Evolutionary conservation across 2,797 vertebrate genomes (phyloP).

Genomic region (Hypotaenidia philippensis): DNA sequence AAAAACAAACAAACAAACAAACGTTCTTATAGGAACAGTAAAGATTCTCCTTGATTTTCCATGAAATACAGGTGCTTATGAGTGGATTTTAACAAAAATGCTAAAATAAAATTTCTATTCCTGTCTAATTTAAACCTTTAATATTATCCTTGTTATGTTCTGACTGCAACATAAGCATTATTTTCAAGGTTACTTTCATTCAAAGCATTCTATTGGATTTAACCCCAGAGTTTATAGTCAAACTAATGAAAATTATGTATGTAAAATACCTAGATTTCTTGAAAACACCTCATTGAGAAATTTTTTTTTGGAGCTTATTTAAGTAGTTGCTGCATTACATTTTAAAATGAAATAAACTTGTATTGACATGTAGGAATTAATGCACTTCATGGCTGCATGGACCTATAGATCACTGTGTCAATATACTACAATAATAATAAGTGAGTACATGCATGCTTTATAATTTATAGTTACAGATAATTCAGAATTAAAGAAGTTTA

Average conservation of each 20-base stretch:
- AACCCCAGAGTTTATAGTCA: background rate
- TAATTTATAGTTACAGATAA: background rate
- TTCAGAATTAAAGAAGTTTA: background rate
- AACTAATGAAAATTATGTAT: background rate
- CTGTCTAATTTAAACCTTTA: background rate
- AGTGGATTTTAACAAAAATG: background rate
- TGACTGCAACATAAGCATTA: background rate
- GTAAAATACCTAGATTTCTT: background rate
- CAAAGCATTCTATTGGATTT: background rate
- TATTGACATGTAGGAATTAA: background rate
- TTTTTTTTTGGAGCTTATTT: background rate
- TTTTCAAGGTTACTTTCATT: background rate
- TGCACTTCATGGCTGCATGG: background rate
- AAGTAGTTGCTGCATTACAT: background rate
- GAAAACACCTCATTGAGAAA: background rate
- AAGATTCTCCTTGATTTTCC: background rate
- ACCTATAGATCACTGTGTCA: background rate
- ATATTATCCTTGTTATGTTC: background rate
- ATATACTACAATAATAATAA: background rate
- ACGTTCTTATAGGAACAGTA: background rate
- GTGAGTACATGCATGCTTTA: background rate
- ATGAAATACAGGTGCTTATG: background rate
- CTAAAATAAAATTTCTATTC: background rate
- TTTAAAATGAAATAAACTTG: background rate
- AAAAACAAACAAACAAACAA: background rate